These are phyloP conservation scores for Rhyzopertha dominica DNA, from an alignment of 1,140 invertebrate species.

Conservation along the genomic window DNA sequence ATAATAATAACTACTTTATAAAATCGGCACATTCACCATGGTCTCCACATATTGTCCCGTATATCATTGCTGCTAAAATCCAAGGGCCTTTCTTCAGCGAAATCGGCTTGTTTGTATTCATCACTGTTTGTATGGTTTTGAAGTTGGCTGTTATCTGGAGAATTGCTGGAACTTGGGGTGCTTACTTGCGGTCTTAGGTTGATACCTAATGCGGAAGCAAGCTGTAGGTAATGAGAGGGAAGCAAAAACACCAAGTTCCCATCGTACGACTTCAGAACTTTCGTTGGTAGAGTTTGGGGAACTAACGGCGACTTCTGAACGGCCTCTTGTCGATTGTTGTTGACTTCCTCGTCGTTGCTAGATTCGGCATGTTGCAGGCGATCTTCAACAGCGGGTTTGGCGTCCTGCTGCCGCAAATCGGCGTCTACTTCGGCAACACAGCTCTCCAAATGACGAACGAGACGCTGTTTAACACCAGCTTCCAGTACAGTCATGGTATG, in stretches of 20 bases:
- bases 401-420: constrained; percentile 52
- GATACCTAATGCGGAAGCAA: constrained; percentile 41
- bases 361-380: constrained; percentile 23
- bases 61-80: constrained; percentile 38
- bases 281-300: constrained; percentile 19
- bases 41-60: constrained; percentile 38
- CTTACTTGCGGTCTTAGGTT: constrained; percentile 35
- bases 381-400: constrained; percentile 14
- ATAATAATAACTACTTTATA: no score
- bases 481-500: constrained; percentile 60
- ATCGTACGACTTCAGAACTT: constrained; percentile 38
- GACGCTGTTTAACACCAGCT: constrained; percentile 59
- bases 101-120: not conserved
- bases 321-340: constrained; percentile 34
- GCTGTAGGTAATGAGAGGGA: constrained; percentile 43
- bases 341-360: constrained; percentile 32
- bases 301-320: constrained; percentile 10
- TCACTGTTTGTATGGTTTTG: constrained; percentile 17
- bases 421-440: constrained; percentile 66
- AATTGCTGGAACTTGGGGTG: not conserved
- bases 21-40: no score
- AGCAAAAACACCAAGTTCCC: constrained; percentile 42
- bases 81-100: constrained; percentile 31
- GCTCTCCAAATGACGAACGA: constrained; percentile 65
- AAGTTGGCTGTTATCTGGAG: not conserved